A percentile compares a stretch with the other conserved stretches of the same genome.
Evolutionary conservation across 2,113 vertebrate genomes (phyloP).

Genomic region (Corythornis madagascariensis): DNA sequence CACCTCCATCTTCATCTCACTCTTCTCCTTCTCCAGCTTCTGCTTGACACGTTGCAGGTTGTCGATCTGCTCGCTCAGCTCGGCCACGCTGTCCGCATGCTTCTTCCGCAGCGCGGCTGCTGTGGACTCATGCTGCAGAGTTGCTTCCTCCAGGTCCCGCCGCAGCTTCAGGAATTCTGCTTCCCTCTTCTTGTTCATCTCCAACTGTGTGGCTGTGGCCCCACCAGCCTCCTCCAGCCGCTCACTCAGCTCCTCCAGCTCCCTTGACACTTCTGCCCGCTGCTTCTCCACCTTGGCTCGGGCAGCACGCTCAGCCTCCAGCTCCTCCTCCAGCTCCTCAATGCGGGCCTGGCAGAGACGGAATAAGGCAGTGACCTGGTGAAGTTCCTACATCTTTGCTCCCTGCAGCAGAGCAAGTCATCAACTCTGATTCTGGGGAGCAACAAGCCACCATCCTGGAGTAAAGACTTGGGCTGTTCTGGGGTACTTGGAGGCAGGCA

Average conservation of each 20-base stretch:
- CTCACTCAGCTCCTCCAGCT: conserved; percentile 92
- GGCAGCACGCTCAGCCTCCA: conserved; percentile 86
- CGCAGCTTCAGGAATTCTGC: conserved; percentile 84
- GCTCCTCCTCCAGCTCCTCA: conserved; percentile 92
- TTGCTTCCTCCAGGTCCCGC: conserved; percentile 90
- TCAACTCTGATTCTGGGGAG: background rate
- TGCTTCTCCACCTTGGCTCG: conserved; percentile 91
- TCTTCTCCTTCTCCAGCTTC: conserved; percentile 92
- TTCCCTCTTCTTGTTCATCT: conserved; percentile 90
- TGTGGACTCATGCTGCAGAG: conserved; percentile 84
- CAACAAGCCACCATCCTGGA: background rate
- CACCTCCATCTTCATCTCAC: conserved; percentile 89
- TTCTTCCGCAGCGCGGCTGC: conserved; percentile 85
- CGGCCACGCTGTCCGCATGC: conserved; percentile 82
- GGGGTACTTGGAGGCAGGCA: background rate
- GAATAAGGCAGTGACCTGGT: background rate
- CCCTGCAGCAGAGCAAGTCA: background rate
- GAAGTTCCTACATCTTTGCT: background rate
- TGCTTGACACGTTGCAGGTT: conserved; percentile 90
- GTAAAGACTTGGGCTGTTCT: background rate
- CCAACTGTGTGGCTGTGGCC: conserved; percentile 81
- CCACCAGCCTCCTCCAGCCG: conserved; percentile 90
- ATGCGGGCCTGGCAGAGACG: conserved; percentile 79
- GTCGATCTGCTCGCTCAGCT: conserved; percentile 91
- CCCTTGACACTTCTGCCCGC: conserved; percentile 83